Base-by-base conservation (phyloP, 2,113 vertebrate genomes). In the Ceyx margarethae region DNA sequence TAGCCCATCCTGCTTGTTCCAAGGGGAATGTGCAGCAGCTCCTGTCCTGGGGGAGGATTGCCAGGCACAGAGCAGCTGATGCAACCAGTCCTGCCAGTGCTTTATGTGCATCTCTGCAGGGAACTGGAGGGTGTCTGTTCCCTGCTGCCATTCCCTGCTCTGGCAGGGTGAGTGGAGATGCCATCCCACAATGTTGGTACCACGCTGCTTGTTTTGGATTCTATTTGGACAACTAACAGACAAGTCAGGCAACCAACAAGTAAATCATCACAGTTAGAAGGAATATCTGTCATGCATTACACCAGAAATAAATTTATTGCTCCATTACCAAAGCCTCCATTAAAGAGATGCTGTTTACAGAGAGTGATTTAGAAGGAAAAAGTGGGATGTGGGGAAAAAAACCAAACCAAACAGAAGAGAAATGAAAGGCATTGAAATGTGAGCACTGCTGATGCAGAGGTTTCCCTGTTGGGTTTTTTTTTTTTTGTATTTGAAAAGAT, bases 81-180 rank as follows among this genome's bases (percentile, higher is more conserved):
- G 35, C 29, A 37, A 23, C 11, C 73, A 62, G 35, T 13, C 3
- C 20, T 18, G 51, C 48, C 50, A 56, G 13, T 1, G 1, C 28
- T 57, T 26, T 21, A 9, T 8, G 12, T 8, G 4, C 35, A 25
- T 37, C 29, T 46, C 37, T 42, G 45, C 57, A 22, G 37, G 62
- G 42, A 57, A 11, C n/a, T 43, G 35, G 15, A 26, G 6, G 56
- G 18, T 15, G 10, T 8, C 6, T 2, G 17, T 2, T 15, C 40
- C 10, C 23, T 21, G 12, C 20, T 71, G 28, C 68, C 6, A 1
- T 31, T 16, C 11, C 7, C 14, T 1, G 1, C 12, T 57, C 14
- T 15, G 5, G 20, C 3, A 48, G 42, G 7, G 37, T 43, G 57
- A 50, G 37, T 16, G 15, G 7, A 67, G 23, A 31, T 42, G 42